phyloP scores from a whole-genome alignment of 2,113 vertebrate genomes.

The Micronisus gabar region DNA sequence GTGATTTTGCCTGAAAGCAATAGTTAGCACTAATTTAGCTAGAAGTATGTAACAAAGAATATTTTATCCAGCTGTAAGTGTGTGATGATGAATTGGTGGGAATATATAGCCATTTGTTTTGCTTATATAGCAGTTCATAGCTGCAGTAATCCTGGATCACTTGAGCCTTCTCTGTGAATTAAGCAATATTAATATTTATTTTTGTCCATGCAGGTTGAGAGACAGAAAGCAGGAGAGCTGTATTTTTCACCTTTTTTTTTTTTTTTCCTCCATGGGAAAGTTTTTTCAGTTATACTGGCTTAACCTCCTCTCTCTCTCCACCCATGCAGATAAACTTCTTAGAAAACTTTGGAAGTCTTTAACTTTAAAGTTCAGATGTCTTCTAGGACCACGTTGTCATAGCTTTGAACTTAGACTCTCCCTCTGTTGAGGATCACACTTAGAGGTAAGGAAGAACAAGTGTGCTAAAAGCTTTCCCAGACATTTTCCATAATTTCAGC shows the following conservation, averaged over 20 bases:
- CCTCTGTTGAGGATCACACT: neutral
- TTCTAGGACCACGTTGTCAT: neutral
- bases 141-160: neutral
- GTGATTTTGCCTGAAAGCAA: neutral
- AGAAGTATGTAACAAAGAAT: neutral
- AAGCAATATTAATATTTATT: neutral
- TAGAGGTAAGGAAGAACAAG: neutral
- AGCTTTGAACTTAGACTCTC: neutral
- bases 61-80: neutral
- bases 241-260: neutral
- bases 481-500: neutral
- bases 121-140: neutral
- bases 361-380: neutral
- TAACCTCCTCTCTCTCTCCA: neutral
- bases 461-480: neutral
- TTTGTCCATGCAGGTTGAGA: neutral
- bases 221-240: neutral
- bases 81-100: neutral
- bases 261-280: neutral
- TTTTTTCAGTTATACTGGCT: neutral
- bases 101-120: neutral
- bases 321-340: neutral
- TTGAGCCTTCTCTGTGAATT: neutral
- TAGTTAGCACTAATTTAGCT: neutral
- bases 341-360: neutral